phyloP scores from a whole-genome alignment of 2,797 vertebrate genomes.

The Sebastes nivosus region DNA sequence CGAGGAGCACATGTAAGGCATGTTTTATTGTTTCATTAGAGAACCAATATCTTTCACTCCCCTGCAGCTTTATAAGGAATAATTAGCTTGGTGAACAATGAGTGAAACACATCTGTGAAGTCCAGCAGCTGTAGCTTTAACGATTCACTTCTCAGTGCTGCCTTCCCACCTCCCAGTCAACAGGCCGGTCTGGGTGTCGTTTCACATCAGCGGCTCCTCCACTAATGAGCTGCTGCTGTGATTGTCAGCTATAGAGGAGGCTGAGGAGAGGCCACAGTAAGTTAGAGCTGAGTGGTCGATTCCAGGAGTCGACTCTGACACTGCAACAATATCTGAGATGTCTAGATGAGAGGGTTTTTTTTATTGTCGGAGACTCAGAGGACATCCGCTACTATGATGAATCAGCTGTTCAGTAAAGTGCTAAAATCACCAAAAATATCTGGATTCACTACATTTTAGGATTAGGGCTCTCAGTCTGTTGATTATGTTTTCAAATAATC shows the following conservation, averaged over 20 bases:
- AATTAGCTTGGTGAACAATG: conserved; percentile 28
- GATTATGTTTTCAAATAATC: background rate
- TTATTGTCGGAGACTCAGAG: conserved; percentile 1
- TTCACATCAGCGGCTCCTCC: conserved; percentile 64
- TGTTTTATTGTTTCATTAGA: conserved; percentile 40
- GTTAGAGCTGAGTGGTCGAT: conserved; percentile 61
- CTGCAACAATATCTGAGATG: conserved; percentile 30
- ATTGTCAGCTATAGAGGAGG: conserved; percentile 52
- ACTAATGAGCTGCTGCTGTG: conserved; percentile 74
- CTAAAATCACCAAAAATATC: conserved; percentile 4
- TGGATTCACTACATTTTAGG: background rate
- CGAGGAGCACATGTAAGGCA: background rate
- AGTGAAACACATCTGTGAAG: conserved; percentile 28
- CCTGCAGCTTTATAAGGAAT: conserved; percentile 21
- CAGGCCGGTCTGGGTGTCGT: conserved; percentile 54
- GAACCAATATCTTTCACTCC: conserved; percentile 10
- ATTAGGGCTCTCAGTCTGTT: background rate
- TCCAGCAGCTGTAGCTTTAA: conserved; percentile 52
- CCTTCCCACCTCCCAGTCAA: conserved; percentile 44
- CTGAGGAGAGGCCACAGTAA: conserved; percentile 40
- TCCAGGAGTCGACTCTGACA: conserved; percentile 37
- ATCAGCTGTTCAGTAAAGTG: conserved; percentile 20
- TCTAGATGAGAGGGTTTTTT: conserved; percentile 10
- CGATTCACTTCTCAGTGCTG: conserved; percentile 37
- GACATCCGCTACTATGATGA: conserved; percentile 16